Evolutionary conservation across 2,888 invertebrate species (phyloP).

Genomic region (Diarsia rubi): DNA sequence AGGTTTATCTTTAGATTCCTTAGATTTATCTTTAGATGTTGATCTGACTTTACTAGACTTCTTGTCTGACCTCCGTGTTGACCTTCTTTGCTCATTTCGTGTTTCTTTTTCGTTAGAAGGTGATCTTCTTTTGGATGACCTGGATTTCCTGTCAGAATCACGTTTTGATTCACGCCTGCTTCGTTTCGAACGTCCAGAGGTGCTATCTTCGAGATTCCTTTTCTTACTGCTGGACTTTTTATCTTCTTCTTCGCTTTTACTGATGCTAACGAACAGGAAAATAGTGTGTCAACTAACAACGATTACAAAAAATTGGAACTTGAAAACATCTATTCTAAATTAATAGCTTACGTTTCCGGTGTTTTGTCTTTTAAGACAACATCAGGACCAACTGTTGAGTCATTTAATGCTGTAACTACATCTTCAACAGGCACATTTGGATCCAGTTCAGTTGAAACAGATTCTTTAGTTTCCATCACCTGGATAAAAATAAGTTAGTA

Average conservation of each 20-base stretch:
- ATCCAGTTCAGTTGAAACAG: conserved; percentile 92
- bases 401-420: conserved; percentile 92
- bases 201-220: conserved; percentile 73
- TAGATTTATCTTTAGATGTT: conserved; percentile 77
- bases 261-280: conserved; percentile 51
- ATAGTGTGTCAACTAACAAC: conserved; percentile 1
- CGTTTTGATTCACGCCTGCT: conserved; percentile 80
- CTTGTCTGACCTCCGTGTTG: conserved; percentile 78
- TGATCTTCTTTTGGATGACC: conserved; percentile 80
- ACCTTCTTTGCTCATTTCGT: conserved; percentile 73
- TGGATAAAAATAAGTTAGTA: conserved; percentile 65
- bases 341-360: conserved; percentile 72
- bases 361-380: conserved; percentile 62
- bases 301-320: not conserved
- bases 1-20: conserved; percentile 80
- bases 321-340: not conserved
- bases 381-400: conserved; percentile 83
- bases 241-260: conserved; percentile 60
- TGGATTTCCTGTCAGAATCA: conserved; percentile 80
- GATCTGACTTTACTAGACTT: conserved; percentile 76
- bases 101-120: conserved; percentile 77
- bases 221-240: conserved; percentile 68
- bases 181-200: conserved; percentile 76
- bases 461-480: conserved; percentile 92
- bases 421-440: conserved; percentile 93